phyloP scores from a whole-genome alignment of 2,888 invertebrate species.

The Lasioglossum malachurum region DNA sequence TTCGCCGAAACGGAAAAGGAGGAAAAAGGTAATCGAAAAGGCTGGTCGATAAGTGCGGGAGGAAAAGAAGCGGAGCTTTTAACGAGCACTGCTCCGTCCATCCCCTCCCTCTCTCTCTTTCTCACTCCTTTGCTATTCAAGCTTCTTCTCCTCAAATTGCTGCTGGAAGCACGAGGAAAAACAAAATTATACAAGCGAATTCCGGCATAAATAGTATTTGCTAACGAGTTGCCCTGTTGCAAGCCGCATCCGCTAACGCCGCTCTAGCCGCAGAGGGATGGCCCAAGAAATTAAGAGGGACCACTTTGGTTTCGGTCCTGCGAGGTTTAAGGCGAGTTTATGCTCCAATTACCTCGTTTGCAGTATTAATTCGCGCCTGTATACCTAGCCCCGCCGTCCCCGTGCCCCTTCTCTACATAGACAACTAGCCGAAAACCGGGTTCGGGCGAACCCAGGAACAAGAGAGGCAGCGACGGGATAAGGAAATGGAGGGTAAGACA shows the following conservation, averaged over 20 bases:
- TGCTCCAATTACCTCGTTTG: conserved; percentile 81
- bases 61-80: conserved; percentile 18
- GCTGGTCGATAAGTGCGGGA: conserved; percentile 32
- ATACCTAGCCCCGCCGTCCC: conserved; percentile 30
- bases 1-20: conserved; percentile 5
- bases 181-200: conserved; percentile 77
- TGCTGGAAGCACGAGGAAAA: conserved; percentile 29
- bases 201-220: conserved; percentile 78
- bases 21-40: not conserved
- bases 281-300: conserved; percentile 75
- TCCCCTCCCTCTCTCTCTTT: not conserved
- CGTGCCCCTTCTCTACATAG: conserved; percentile 8
- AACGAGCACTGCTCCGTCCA: conserved; percentile 36
- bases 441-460: not conserved
- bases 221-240: conserved; percentile 77
- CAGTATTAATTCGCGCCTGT: conserved; percentile 73
- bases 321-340: conserved; percentile 79
- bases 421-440: conserved; percentile 7
- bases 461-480: not conserved
- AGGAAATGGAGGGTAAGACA: conserved; percentile 25
- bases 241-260: conserved; percentile 65
- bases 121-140: no score
- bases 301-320: conserved; percentile 67
- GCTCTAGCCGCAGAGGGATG: conserved; percentile 66
- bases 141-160: conserved; percentile 28